These are phyloP conservation scores for Myrmecophaga tridactyla DNA, from an alignment of 2,113 vertebrate species.

Conservation along the genomic window DNA sequence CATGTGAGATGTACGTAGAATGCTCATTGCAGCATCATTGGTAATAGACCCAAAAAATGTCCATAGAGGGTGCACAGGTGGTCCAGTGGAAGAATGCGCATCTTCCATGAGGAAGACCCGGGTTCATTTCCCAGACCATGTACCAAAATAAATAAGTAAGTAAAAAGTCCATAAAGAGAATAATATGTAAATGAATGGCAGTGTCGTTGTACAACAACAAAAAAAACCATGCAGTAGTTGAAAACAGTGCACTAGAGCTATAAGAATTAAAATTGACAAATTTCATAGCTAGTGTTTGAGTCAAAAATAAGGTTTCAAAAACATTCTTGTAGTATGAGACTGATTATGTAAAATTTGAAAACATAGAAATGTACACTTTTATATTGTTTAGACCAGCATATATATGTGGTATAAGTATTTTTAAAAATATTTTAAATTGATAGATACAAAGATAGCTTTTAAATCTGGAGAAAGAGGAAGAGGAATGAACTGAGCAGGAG, in stretches of 20 bases:
- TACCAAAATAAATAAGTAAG: no score
- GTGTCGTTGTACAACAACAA: background rate
- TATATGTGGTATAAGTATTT: background rate
- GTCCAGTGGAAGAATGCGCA: no score
- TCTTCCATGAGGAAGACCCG: no score
- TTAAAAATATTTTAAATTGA: background rate
- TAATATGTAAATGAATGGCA: background rate
- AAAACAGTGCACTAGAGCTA: background rate
- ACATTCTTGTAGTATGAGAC: background rate
- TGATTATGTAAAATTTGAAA: background rate
- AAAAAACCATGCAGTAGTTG: background rate
- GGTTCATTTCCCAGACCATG: no score
- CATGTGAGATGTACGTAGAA: background rate
- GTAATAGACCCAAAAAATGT: background rate
- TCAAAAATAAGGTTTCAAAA: background rate
- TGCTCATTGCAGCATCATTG: background rate
- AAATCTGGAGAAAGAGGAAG: background rate
- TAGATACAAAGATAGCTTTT: background rate
- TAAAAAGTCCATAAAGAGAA: no score
- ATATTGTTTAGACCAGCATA: background rate
- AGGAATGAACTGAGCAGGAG: background rate
- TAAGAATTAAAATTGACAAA: background rate
- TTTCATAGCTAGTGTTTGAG: background rate
- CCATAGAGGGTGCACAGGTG: no score
- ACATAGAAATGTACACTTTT: background rate